These are phyloP conservation scores for Scrobipalpa costella DNA, from an alignment of 2,888 invertebrate genomes.

Conservation along the genomic window DNA sequence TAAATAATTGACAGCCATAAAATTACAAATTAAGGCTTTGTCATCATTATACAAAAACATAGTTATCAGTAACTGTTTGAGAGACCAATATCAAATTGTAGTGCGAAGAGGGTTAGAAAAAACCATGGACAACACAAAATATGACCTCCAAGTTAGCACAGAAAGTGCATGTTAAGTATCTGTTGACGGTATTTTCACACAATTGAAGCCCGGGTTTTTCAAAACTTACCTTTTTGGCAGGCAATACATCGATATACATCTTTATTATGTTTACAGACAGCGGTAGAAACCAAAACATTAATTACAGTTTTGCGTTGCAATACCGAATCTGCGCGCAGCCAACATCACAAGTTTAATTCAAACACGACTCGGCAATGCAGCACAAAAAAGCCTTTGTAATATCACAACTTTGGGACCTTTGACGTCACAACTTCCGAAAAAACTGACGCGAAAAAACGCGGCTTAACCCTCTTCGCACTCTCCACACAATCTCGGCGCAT, in stretches of 20 bases:
- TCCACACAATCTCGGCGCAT: constrained; percentile 42
- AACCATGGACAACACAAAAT: not conserved
- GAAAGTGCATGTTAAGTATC: not conserved
- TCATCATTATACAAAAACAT: not conserved
- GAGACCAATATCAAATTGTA: not conserved
- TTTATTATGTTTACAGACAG: too few species aligned
- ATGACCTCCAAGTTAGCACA: not conserved
- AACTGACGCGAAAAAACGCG: too few species aligned
- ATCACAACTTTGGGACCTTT: too few species aligned
- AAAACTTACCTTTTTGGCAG: not conserved
- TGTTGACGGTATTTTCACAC: not conserved
- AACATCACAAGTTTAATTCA: too few species aligned
- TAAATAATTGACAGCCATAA: too few species aligned
- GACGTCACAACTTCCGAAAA: too few species aligned
- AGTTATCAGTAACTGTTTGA: not conserved
- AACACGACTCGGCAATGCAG: too few species aligned
- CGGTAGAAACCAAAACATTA: too few species aligned
- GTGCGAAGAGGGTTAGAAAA: not conserved
- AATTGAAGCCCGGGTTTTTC: not conserved
- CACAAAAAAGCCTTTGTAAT: too few species aligned
- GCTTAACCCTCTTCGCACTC: constrained; percentile 1
- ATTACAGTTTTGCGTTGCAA: too few species aligned
- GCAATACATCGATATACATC: not conserved
- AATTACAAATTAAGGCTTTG: constrained; percentile 4
- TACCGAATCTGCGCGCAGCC: too few species aligned